Evolutionary conservation across 2,113 vertebrate species (phyloP).

Genomic region (Perccottus glenii): DNA sequence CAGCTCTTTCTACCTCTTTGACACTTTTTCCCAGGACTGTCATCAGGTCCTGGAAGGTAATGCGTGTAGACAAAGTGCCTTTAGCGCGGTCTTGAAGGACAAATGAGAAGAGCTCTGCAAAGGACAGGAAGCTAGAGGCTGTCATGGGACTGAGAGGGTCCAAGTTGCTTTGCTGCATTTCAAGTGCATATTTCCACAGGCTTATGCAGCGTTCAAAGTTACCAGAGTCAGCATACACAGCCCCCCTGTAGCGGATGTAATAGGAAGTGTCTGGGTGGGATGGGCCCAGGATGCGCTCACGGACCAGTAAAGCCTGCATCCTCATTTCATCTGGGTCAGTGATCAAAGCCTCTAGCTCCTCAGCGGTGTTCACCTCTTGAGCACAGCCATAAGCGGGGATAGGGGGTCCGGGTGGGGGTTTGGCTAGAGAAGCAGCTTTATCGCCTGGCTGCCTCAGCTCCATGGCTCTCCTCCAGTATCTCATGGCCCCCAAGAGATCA

Average conservation of each 20-base stretch:
- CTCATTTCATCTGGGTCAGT: slow-evolving; percentile 95
- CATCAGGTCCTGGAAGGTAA: slow-evolving; percentile 93
- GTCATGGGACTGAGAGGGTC: slow-evolving; percentile 97
- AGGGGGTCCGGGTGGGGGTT: slow-evolving; percentile 84
- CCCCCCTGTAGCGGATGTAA: slow-evolving; percentile 94
- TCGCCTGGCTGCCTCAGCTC: slow-evolving; percentile 85
- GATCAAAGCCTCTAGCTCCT: slow-evolving; percentile 92
- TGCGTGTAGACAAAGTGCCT: slow-evolving; percentile 84
- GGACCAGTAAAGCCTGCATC: slow-evolving; percentile 91
- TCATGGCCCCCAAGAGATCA: slow-evolving; percentile 89
- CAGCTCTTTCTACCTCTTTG: slow-evolving; percentile 91
- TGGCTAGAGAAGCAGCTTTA: slow-evolving; percentile 77
- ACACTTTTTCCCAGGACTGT: slow-evolving; percentile 91
- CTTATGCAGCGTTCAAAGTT: slow-evolving; percentile 94
- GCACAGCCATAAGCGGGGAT: slow-evolving; percentile 90
- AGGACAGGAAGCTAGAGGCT: slow-evolving; percentile 94
- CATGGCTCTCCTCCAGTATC: slow-evolving; percentile 92
- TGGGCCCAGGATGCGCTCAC: slow-evolving; percentile 93
- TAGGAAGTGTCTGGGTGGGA: slow-evolving; percentile 96
- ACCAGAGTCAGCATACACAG: slow-evolving; percentile 93
- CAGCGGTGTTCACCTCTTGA: slow-evolving; percentile 83
- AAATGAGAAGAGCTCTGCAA: slow-evolving; percentile 94
- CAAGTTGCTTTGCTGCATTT: slow-evolving; percentile 95
- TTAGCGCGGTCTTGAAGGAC: slow-evolving; percentile 94
- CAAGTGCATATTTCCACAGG: slow-evolving; percentile 93